phyloP scores from a whole-genome alignment of 53 echinoderm and acorn worm genomes.

The Echinarachnius parma region DNA sequence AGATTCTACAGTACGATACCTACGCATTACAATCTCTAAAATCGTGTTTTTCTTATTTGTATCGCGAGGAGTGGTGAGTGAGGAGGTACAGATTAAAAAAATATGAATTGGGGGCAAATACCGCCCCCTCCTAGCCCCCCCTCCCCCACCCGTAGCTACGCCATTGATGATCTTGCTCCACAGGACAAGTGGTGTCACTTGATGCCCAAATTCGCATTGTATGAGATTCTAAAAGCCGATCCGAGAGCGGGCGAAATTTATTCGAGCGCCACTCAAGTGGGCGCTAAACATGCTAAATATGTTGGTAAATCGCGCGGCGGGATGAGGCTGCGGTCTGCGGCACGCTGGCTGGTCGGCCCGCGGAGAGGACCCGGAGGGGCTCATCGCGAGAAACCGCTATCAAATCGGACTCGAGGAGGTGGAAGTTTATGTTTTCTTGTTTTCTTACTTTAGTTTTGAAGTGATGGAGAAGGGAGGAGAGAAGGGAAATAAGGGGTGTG shows the following conservation, averaged over 20 bases:
- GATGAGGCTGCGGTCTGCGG: neutral
- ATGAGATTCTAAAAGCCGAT: conserved; percentile 14
- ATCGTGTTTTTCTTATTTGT: too few relatives aligned
- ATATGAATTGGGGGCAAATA: too few relatives aligned
- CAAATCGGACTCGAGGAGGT: neutral
- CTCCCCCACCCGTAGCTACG: too few relatives aligned
- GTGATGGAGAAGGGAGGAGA: too few relatives aligned
- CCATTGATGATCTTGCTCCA: neutral
- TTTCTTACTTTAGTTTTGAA: too few relatives aligned
- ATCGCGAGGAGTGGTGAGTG: too few relatives aligned
- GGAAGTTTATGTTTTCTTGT: too few relatives aligned
- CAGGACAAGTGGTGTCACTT: neutral
- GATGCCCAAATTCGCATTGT: conserved; percentile 15
- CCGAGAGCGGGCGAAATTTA: conserved; percentile 18
- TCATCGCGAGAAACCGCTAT: neutral
- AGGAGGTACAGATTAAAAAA: too few relatives aligned
- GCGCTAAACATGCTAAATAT: conserved; percentile 3
- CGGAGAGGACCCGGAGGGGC: neutral
- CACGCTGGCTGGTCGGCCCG: neutral
- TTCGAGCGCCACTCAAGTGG: conserved; percentile 14
- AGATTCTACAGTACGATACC: too few relatives aligned
- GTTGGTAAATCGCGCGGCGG: neutral
- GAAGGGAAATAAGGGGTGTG: too few relatives aligned
- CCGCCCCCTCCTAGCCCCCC: too few relatives aligned
- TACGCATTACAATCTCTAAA: too few relatives aligned